These are phyloP conservation scores for Leptobrachium ailaonicum DNA, from an alignment of 2,113 vertebrate genomes.

Conservation along the genomic window DNA sequence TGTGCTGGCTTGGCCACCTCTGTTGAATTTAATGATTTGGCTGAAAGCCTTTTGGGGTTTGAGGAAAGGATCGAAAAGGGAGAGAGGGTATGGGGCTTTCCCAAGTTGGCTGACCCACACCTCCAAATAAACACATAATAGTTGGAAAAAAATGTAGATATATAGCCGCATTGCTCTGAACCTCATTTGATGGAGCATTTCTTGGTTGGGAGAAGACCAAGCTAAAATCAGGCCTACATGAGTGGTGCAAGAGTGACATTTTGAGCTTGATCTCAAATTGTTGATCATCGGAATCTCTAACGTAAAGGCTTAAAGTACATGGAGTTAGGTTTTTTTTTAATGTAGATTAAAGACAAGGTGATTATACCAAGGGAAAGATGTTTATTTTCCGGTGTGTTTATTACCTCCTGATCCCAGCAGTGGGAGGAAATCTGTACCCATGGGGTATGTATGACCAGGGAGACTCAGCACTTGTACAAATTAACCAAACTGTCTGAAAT, in stretches of 20 bases:
- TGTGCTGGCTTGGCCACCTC: conserved; percentile 77
- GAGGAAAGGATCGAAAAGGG: conserved; percentile 49
- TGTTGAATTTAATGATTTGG: conserved; percentile 79
- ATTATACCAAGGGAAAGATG: not conserved
- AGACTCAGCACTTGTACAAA: too few species aligned
- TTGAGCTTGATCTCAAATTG: too few species aligned
- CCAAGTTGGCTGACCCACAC: conserved; percentile 49
- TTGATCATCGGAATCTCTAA: too few species aligned
- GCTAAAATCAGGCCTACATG: not conserved
- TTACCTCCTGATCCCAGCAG: too few species aligned
- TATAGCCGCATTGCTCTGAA: conserved; percentile 39
- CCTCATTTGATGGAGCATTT: not conserved
- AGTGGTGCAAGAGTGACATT: not conserved
- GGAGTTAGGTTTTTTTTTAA: not conserved
- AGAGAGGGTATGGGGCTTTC: conserved; percentile 58
- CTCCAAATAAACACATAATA: not conserved
- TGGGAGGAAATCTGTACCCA: too few species aligned
- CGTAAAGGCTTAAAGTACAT: not conserved
- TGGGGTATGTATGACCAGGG: too few species aligned
- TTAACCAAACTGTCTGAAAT: too few species aligned
- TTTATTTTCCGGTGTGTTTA: not conserved
- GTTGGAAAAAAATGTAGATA: conserved; percentile 26
- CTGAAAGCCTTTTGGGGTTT: conserved; percentile 69
- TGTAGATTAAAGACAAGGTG: not conserved
- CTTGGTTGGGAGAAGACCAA: conserved; percentile 1